A percentile compares a stretch with the other conserved stretches of the same genome.
Conservation (phyloP, 1,140 invertebrate genomes). For the Monomorium pharaonis region DNA sequence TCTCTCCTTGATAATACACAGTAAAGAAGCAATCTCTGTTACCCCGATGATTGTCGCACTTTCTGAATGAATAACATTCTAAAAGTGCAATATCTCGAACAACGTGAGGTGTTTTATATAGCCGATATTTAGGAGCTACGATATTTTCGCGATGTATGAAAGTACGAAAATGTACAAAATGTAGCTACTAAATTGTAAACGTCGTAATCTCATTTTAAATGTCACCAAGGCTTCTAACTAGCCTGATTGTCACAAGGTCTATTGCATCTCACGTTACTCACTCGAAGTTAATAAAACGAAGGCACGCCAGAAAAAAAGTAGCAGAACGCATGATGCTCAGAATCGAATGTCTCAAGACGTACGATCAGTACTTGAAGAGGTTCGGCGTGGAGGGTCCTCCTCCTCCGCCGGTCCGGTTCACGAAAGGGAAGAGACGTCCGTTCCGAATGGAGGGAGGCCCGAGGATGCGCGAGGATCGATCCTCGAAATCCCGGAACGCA, state of each 20-base stretch:
- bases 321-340: constrained; percentile 32
- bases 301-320: not conserved
- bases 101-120: constrained; percentile 5
- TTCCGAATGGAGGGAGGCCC: constrained; percentile 8
- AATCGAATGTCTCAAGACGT: constrained; percentile 37
- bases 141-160: not conserved
- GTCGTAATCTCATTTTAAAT: constrained; percentile 4
- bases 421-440: constrained; percentile 17
- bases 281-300: constrained; percentile 34
- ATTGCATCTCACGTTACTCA: constrained; percentile 42
- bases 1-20: not conserved
- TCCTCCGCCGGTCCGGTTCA: constrained; percentile 6
- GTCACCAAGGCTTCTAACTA: not conserved
- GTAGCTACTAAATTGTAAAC: not conserved
- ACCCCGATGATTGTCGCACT: not conserved
- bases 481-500: constrained; percentile 59
- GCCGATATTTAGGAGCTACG: not conserved
- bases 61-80: constrained; percentile 3
- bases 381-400: constrained; percentile 20
- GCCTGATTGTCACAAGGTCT: not conserved
- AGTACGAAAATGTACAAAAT: constrained; percentile 1
- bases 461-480: constrained; percentile 45
- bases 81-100: constrained; percentile 8
- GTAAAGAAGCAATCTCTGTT: not conserved
- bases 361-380: constrained; percentile 36